These are phyloP conservation scores for Suillia variegata DNA, from an alignment of 2,888 invertebrate genomes.

Conservation along the genomic window DNA sequence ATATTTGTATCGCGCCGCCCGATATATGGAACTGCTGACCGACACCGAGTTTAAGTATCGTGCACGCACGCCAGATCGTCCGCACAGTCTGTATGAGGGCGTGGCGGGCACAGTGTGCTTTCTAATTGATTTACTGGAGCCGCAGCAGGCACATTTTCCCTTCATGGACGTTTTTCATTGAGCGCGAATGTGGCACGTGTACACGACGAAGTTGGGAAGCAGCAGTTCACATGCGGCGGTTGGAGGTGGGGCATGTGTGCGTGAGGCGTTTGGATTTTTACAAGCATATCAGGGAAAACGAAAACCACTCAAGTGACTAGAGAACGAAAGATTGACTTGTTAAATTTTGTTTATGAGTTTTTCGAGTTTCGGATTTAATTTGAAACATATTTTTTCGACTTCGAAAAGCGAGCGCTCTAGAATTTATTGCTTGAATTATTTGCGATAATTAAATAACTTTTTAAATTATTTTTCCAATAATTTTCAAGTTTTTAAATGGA, in stretches of 20 bases:
- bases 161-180: conserved; percentile 73
- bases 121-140: conserved; percentile 75
- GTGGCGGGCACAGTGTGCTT: conserved; percentile 85
- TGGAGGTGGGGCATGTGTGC: background rate
- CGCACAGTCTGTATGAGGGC: conserved; percentile 83
- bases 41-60: conserved; percentile 69
- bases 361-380: too few species aligned
- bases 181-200: conserved; percentile 2
- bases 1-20: conserved; percentile 75
- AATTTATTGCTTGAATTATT: too few species aligned
- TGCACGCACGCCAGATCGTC: conserved; percentile 79
- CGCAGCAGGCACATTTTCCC: conserved; percentile 79
- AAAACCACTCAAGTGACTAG: too few species aligned
- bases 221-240: background rate
- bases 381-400: too few species aligned
- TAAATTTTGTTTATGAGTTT: too few species aligned
- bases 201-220: background rate
- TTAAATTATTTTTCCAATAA: too few species aligned
- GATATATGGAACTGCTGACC: conserved; percentile 78
- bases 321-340: too few species aligned
- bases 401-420: too few species aligned
- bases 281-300: conserved; percentile 27
- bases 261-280: background rate
- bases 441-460: too few species aligned
- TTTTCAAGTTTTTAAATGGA: too few species aligned